A percentile compares a stretch with the other conserved stretches of the same genome.
phyloP scores from a whole-genome alignment of 2,797 vertebrate genomes.

The Gastrophryne carolinensis region DNA sequence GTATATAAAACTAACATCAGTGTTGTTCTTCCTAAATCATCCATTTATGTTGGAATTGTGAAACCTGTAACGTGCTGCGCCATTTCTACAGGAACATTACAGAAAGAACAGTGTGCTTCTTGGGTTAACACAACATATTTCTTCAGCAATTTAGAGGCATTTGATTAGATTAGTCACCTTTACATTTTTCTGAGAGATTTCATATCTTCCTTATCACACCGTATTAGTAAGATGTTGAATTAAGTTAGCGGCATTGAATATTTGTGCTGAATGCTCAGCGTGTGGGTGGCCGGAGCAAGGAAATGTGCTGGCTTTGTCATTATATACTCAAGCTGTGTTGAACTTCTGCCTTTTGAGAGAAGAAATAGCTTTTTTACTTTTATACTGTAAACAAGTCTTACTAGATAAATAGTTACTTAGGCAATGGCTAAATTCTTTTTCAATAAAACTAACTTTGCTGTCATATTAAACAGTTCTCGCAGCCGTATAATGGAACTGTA shows the following conservation, averaged over 20 bases:
- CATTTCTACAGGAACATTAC: too few relatives aligned
- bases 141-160: not conserved
- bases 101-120: too few relatives aligned
- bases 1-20: too few relatives aligned
- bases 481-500: not conserved
- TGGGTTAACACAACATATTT: not conserved
- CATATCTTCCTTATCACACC: not conserved
- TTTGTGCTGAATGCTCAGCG: not conserved
- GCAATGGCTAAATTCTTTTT: slow-evolving; percentile 9
- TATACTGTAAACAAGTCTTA: slow-evolving; percentile 5
- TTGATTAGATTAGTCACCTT: not conserved
- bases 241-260: not conserved
- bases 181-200: not conserved
- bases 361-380: not conserved
- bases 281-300: slow-evolving; percentile 13
- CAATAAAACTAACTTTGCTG: slow-evolving; percentile 11
- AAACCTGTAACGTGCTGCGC: too few relatives aligned
- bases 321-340: not conserved
- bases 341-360: not conserved
- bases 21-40: too few relatives aligned
- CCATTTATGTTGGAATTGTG: too few relatives aligned
- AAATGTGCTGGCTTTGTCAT: not conserved
- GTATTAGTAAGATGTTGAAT: not conserved
- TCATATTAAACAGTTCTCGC: slow-evolving; percentile 15
- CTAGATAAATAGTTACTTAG: slow-evolving; percentile 14